These are phyloP conservation scores for Drosophila borborema DNA, from an alignment of 2,888 invertebrate genomes.

Conservation along the genomic window DNA sequence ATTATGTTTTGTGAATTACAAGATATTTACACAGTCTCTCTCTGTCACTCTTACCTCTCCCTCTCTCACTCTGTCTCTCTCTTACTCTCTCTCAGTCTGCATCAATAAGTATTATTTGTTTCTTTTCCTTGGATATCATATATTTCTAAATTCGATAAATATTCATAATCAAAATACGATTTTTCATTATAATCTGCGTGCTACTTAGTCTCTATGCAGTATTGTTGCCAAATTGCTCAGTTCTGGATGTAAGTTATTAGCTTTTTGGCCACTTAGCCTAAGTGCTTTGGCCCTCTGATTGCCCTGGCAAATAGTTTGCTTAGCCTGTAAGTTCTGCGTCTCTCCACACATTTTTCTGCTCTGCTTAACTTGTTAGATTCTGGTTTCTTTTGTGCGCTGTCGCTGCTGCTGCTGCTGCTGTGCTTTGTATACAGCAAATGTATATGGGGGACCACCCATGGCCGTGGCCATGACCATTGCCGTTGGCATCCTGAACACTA, in stretches of 20 bases:
- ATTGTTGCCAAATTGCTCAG: constrained; percentile 34
- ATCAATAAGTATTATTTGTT: too few species aligned
- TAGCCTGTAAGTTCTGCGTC: constrained; percentile 14
- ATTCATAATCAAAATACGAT: too few species aligned
- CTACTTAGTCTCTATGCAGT: too few species aligned
- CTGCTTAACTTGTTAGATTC: constrained; percentile 20
- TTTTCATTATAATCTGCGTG: too few species aligned
- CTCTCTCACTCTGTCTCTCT: too few species aligned
- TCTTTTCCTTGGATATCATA: too few species aligned
- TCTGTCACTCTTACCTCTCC: too few species aligned
- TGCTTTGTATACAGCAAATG: constrained; percentile 1
- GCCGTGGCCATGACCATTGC: constrained; percentile 36
- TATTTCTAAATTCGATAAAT: too few species aligned
- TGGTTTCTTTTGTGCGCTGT: constrained; percentile 32
- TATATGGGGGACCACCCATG: constrained; percentile 44
- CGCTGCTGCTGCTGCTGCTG: constrained; percentile 3
- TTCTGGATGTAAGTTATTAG: constrained; percentile 37
- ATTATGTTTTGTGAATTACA: background rate
- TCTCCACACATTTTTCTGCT: constrained; percentile 6
- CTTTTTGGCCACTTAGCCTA: constrained; percentile 41
- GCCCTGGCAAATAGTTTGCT: constrained; percentile 33
- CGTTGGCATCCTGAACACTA: constrained; percentile 17
- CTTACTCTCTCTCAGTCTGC: too few species aligned
- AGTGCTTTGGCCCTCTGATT: constrained; percentile 46
- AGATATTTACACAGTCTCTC: too few species aligned